Conservation (phyloP, 2,113 vertebrate genomes). For the Ctenomys sociabilis region DNA sequence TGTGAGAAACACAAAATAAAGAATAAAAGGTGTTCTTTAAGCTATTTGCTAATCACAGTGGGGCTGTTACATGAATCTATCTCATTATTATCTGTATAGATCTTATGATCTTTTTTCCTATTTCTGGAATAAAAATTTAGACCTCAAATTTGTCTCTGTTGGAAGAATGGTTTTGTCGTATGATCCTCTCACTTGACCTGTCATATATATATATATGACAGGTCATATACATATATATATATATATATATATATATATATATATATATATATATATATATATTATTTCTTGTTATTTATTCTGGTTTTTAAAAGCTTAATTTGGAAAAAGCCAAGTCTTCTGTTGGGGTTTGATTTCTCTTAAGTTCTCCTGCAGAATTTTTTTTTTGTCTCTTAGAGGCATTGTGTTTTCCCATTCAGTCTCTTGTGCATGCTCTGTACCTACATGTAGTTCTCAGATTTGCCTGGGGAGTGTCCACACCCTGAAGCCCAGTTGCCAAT, state of each 20-base stretch:
- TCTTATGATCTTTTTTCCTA: constrained; percentile 68
- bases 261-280: constrained; percentile 75
- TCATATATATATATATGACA: constrained; percentile 75
- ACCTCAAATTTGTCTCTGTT: constrained; percentile 58
- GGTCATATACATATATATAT: no score
- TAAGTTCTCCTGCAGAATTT: neutral
- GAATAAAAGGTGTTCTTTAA: constrained; percentile 63
- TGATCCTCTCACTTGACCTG: constrained; percentile 60
- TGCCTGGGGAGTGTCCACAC: neutral
- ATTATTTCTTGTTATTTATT: constrained; percentile 69
- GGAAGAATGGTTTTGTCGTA: constrained; percentile 65
- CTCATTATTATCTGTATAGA: constrained; percentile 13
- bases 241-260: no score
- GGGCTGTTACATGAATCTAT: constrained; percentile 25
- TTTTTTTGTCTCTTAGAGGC: neutral
- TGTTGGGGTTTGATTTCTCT: constrained; percentile 3
- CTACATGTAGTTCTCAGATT: neutral
- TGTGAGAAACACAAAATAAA: constrained; percentile 53
- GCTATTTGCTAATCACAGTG: constrained; percentile 57
- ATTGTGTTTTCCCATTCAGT: neutral
- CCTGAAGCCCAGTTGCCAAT: neutral
- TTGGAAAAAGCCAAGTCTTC: neutral
- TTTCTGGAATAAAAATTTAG: constrained; percentile 71
- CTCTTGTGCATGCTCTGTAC: neutral
- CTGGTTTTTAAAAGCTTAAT: constrained; percentile 75